A percentile compares a stretch with the other conserved stretches of the same genome.
Evolutionary conservation across 2,113 vertebrate species (phyloP).

Genomic region (Micronisus gabar): DNA sequence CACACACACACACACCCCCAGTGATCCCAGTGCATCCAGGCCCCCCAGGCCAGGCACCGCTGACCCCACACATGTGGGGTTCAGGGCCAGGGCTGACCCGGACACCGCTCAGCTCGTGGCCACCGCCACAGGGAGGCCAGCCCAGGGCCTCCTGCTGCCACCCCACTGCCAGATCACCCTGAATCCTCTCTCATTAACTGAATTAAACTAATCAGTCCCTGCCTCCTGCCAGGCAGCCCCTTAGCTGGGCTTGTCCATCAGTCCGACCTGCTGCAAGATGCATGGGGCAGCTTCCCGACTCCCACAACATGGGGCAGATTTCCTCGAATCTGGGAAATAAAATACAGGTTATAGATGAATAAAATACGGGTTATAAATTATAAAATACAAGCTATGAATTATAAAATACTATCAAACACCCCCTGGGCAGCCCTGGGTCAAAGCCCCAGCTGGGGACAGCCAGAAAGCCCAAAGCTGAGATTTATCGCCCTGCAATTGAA

Average conservation of each 20-base stretch:
- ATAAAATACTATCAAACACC: background rate
- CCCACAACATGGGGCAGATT: background rate
- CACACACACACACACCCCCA: too few species aligned
- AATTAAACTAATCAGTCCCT: background rate
- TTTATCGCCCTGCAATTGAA: background rate
- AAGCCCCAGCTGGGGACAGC: background rate
- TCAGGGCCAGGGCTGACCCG: background rate
- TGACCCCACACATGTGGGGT: background rate
- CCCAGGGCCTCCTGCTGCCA: background rate
- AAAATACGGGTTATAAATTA: background rate
- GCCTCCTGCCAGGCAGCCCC: background rate
- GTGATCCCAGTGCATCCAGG: background rate
- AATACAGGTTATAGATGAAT: background rate
- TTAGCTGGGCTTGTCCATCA: background rate
- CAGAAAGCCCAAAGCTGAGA: rapidly evolving
- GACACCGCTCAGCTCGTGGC: background rate
- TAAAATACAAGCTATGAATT: background rate
- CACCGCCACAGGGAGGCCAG: rapidly evolving
- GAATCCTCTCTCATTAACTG: background rate
- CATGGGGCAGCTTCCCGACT: background rate
- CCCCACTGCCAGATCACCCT: background rate
- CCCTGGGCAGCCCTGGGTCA: background rate
- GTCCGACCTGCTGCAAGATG: rapidly evolving
- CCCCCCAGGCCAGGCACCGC: rapidly evolving
- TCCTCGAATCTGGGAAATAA: background rate